Conservation (phyloP, 2,888 invertebrate genomes). For the Acrobasis repandana region DNA sequence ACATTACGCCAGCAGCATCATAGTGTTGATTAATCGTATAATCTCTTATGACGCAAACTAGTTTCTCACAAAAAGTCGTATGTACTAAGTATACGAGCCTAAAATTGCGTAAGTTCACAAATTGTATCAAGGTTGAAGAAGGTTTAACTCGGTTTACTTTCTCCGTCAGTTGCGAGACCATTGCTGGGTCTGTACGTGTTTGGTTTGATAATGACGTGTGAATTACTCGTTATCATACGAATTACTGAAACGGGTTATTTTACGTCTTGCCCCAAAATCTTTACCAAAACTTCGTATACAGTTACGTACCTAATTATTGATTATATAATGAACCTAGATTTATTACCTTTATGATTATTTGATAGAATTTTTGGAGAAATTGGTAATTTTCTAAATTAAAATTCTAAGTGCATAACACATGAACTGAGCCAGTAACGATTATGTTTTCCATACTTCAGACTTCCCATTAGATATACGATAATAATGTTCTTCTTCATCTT, state of each 20-base stretch:
- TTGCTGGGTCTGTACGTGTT: constrained; percentile 38
- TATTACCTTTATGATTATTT: no score
- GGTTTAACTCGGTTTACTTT: constrained; percentile 38
- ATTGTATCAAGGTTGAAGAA: constrained; percentile 43
- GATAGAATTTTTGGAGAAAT: no score
- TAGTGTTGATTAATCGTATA: constrained; percentile 23
- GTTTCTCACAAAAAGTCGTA: constrained; percentile 2
- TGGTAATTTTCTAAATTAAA: no score
- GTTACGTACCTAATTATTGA: no score
- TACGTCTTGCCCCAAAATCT: neutral
- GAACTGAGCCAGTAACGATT: no score
- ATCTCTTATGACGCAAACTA: constrained; percentile 1
- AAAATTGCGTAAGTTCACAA: constrained; percentile 13
- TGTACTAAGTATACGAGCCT: no score
- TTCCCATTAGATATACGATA: no score
- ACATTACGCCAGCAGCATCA: constrained; percentile 4
- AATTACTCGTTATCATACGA: constrained; percentile 18
- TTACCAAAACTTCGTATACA: neutral
- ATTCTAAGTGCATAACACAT: no score
- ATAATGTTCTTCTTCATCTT: no score
- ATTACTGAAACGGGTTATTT: neutral
- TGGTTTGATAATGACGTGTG: constrained; percentile 36
- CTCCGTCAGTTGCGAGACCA: constrained; percentile 28
- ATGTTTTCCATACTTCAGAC: no score
- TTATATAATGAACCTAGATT: no score